These are phyloP conservation scores for Polydrusus cervinus DNA, from an alignment of 2,888 invertebrate genomes.

Conservation along the genomic window DNA sequence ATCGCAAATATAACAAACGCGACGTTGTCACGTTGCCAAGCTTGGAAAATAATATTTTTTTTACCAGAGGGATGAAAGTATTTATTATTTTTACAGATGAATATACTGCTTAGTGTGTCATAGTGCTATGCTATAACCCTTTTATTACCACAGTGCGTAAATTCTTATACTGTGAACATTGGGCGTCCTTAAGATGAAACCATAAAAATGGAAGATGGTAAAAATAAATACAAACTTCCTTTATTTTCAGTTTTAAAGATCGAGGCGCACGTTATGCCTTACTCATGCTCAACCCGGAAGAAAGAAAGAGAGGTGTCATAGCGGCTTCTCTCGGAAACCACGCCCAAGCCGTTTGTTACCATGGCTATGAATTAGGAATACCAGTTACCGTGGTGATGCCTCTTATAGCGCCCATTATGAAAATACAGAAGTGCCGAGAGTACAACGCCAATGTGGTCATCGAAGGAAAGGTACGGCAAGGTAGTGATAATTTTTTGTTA, in stretches of 20 bases:
- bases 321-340: slow-evolving; percentile 97
- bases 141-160: too few relatives aligned
- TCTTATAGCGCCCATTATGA: slow-evolving; percentile 95
- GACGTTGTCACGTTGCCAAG: too few relatives aligned
- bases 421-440: slow-evolving; percentile 89
- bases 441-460: slow-evolving; percentile 90
- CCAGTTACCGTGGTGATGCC: slow-evolving; percentile 94
- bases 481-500: background rate
- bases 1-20: too few relatives aligned
- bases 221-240: background rate
- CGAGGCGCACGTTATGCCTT: slow-evolving; percentile 93
- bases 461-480: slow-evolving; percentile 76
- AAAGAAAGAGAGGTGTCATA: slow-evolving; percentile 86
- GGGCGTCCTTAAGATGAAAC: too few relatives aligned
- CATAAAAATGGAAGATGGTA: too few relatives aligned
- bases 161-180: too few relatives aligned
- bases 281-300: slow-evolving; percentile 81
- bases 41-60: too few relatives aligned
- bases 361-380: slow-evolving; percentile 77
- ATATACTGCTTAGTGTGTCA: too few relatives aligned
- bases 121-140: too few relatives aligned
- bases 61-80: too few relatives aligned
- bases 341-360: slow-evolving; percentile 86
- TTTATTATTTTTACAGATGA: too few relatives aligned
- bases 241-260: slow-evolving; percentile 87